Base-by-base conservation (phyloP, 1,140 invertebrate genomes). In the Meteorus sp. region DNA sequence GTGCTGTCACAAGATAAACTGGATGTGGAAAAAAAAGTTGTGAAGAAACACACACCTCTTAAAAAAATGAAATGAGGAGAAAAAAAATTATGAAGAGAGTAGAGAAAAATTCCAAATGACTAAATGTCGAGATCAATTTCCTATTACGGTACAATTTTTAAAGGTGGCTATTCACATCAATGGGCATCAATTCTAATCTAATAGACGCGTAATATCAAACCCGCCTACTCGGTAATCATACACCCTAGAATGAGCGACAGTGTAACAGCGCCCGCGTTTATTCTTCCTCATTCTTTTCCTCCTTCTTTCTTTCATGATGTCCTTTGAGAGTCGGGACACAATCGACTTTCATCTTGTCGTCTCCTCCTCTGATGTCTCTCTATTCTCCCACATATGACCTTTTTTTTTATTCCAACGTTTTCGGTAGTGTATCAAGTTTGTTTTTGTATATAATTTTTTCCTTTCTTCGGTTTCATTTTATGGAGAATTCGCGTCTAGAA, bases 311-410 rank as follows among this genome's bases (percentile, higher is more conserved):
- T n/a, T n/a, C n/a, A n/a, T n/a, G n/a, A n/a, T n/a, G n/a, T n/a
- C n/a, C n/a, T 25, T 9, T 20, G 15, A 8, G 9, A 43, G 25
- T 20, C 11, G 22, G 43, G 11, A 45, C 19, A 45, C 9, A 45
- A 45, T 11, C 9, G 43, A 45, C 22, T 43, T 11, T 9, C 31
- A 59, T 64, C 27, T 63, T 60, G 63, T 59, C 22, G 33, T n/a
- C 23, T 35, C 47, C 20, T 55, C 51, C 44, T 56, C 53, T 56
- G 22, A 27, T 2, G 6, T 23, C 50, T 19, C 27, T 25, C 37
- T 41, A 39, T 52, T 52, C 35, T 20, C 35, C 50, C 50, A 37
- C 50, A 33, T n/a, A n/a, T n/a, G n/a, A n/a, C n/a, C n/a, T n/a
- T n/a, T n/a, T n/a, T n/a, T n/a, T n/a, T n/a, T n/a, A n/a, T n/a